Evolutionary conservation across 2,797 vertebrate species (phyloP).

Genomic region (Anguilla pacifica): DNA sequence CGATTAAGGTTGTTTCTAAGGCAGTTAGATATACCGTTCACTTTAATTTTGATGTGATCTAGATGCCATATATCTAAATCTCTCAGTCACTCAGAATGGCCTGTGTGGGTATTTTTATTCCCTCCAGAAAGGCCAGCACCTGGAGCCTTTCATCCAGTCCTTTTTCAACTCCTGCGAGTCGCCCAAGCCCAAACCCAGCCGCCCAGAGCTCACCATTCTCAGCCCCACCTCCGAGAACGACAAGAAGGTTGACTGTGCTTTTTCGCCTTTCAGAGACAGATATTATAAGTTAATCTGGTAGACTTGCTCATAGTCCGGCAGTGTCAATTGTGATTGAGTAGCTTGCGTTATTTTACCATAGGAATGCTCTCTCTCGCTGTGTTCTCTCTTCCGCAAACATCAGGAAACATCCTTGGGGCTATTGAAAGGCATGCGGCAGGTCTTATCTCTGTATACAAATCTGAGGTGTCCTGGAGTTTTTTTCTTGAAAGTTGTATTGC

Average conservation of each 20-base stretch:
- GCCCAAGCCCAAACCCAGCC: constrained; percentile 89
- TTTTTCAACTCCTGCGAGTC: constrained; percentile 96
- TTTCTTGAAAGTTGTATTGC: too few species aligned
- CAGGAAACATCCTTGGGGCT: too few species aligned
- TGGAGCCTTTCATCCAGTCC: constrained; percentile 94
- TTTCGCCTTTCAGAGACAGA: neutral
- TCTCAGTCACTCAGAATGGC: neutral
- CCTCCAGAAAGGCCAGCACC: constrained; percentile 90
- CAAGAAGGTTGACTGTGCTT: constrained; percentile 79
- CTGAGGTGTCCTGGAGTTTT: too few species aligned
- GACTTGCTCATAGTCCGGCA: too few species aligned
- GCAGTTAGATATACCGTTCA: neutral
- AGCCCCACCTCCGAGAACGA: constrained; percentile 87
- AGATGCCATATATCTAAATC: neutral
- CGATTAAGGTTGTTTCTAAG: neutral
- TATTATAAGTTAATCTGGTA: too few species aligned
- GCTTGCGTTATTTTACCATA: too few species aligned
- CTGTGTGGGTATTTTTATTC: neutral
- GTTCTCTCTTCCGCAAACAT: too few species aligned
- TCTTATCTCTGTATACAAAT: too few species aligned
- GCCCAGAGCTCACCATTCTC: constrained; percentile 88
- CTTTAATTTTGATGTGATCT: neutral
- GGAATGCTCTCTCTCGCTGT: too few species aligned
- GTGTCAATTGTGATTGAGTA: too few species aligned
- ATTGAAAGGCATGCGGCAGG: too few species aligned